A percentile compares a stretch with the other conserved stretches of the same genome.
Evolutionary conservation across 2,888 invertebrate genomes (phyloP).

Genomic region (Druceiella hillmani): DNA sequence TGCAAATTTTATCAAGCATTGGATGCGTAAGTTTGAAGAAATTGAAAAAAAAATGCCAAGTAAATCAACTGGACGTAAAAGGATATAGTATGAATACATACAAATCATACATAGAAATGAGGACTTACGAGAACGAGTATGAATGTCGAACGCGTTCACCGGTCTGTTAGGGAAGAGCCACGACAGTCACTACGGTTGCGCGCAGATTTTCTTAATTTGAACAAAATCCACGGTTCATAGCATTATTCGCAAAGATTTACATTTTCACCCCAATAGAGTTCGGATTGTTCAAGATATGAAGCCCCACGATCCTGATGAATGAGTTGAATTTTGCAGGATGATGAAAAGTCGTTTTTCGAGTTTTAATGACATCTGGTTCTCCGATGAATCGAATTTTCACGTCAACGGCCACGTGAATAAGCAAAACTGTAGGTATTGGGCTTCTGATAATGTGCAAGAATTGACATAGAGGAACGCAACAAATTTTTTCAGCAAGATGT

Average conservation of each 20-base stretch:
- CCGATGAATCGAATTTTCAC: conserved; percentile 23
- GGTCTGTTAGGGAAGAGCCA: conserved; percentile 22
- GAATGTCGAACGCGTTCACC: conserved; percentile 22
- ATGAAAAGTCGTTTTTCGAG: conserved; percentile 21
- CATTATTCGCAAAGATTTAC: conserved; percentile 22
- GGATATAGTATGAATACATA: too few species aligned
- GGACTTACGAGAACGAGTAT: conserved; percentile 24
- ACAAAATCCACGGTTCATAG: conserved; percentile 23
- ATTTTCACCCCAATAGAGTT: conserved; percentile 20
- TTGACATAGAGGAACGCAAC: too few species aligned
- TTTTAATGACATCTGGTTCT: conserved; percentile 24
- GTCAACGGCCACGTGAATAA: conserved; percentile 8
- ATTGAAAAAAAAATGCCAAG: conserved; percentile 22
- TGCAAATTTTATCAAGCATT: conserved; percentile 24
- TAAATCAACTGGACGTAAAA: conserved; percentile 24
- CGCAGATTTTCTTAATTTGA: conserved; percentile 22
- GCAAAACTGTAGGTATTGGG: conserved; percentile 1
- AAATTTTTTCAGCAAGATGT: conserved; percentile 25
- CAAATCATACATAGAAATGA: too few species aligned
- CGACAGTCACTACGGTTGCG: conserved; percentile 19
- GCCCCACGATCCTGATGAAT: conserved; percentile 22
- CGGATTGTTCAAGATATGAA: conserved; percentile 25
- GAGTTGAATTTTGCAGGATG: conserved; percentile 24
- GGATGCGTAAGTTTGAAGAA: conserved; percentile 25
- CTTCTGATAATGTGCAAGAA: too few species aligned